Evolutionary conservation across 2,113 vertebrate species (phyloP), one percentile per base, ranked within the genome.

Genomic region (Oryzias woworae): DNA sequence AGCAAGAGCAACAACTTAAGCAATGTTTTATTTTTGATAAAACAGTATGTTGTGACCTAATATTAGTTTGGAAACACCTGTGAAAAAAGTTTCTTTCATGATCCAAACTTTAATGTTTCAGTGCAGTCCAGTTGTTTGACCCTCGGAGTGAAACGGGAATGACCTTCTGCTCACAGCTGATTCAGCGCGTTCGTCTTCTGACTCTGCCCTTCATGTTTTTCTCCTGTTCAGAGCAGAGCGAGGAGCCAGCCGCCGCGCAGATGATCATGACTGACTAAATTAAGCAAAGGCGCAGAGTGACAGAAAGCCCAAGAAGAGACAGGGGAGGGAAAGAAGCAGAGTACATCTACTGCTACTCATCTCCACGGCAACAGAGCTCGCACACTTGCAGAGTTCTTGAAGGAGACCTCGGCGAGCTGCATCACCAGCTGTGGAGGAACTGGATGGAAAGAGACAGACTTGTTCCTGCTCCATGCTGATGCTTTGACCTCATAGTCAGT

Each of bases 341-440:
- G 62, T 74, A 73, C 70, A 50, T 36, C 44, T 59, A n/a, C 69
- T 63, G 66, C 75, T 68, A 65, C 78, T 81, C 84, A 83, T 88
- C 85, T 85, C 88, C 81, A 89, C 55, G 82, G 82, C 86, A 87
- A 87, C 86, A 64, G 85, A 56, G 66, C 84, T 87, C 77, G 63
- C 87, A 77, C 77, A 51, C 76, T 77, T 13, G 36, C 64, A 82
- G 76, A 73, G 75, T 84, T 76, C 68, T 80, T 73, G 68, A 75
- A 73, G 82, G 77, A 79, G 75, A 75, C 81, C 73, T 81, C 20
- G 6, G 53, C 52, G 28, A 71, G 77, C 75, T 49, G 42, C 31
- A 58, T 69, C 74, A 61, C 49, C 59, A 60, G 66, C 57, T 52
- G 54, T 82, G 77, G 75, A 82, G 55, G 62, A 75, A 66, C 77